A percentile compares a stretch with the other conserved stretches of the same genome.
phyloP scores from a whole-genome alignment of 2,797 vertebrate genomes.

The Rhinichthys osculus region DNA sequence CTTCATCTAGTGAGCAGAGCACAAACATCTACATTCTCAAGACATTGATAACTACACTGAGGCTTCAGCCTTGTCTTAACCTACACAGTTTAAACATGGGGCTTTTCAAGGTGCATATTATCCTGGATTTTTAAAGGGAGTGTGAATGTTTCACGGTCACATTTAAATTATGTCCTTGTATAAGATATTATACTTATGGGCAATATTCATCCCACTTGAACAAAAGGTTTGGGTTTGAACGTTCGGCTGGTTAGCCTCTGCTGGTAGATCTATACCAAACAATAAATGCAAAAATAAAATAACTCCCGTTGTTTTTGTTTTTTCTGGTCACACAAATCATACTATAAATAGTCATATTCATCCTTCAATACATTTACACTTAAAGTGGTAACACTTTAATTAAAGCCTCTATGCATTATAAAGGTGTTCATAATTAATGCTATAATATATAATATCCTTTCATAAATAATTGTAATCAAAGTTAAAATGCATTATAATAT shows the following conservation, averaged over 20 bases:
- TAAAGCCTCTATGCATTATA: no score
- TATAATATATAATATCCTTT: not conserved
- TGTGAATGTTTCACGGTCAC: not conserved
- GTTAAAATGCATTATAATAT: not conserved
- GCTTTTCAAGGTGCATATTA: not conserved
- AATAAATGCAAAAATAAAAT: conserved; percentile 1
- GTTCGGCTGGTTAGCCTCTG: not conserved
- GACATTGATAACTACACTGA: not conserved
- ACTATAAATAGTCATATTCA: not conserved
- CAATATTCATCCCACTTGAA: no score
- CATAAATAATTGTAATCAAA: not conserved
- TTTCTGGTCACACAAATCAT: not conserved
- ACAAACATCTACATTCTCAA: not conserved
- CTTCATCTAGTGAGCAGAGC: not conserved
- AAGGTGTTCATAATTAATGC: no score
- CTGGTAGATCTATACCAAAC: not conserved
- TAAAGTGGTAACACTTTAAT: not conserved
- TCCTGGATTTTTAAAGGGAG: not conserved
- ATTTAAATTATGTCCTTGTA: not conserved
- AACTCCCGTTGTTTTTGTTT: not conserved
- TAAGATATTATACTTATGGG: no score
- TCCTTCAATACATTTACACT: not conserved
- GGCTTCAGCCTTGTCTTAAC: not conserved
- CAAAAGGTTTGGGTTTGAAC: no score
- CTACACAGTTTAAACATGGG: not conserved